Evolutionary conservation across 2,888 invertebrate species (phyloP).

Genomic region (Gibbula magus): DNA sequence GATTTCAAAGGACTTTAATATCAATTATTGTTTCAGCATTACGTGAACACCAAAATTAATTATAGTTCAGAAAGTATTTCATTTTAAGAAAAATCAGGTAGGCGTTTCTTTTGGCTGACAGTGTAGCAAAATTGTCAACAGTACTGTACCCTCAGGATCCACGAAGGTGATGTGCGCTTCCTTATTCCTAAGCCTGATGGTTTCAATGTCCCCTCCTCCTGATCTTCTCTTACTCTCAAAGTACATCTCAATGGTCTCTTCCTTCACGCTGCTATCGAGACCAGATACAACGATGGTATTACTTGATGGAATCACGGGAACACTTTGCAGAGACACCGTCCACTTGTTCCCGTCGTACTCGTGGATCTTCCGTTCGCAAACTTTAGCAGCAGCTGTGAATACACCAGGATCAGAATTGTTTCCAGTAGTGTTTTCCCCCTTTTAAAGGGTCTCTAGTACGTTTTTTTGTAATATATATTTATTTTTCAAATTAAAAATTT

Average conservation of each 20-base stretch:
- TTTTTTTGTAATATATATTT: too few species aligned
- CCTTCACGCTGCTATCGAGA: neutral
- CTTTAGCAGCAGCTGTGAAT: neutral
- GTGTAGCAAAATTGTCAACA: too few species aligned
- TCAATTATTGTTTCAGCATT: too few species aligned
- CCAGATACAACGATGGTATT: neutral
- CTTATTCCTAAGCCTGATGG: slow-evolving; percentile 9
- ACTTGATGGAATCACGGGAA: neutral
- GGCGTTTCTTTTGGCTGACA: too few species aligned
- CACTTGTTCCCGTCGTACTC: neutral
- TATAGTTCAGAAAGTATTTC: too few species aligned
- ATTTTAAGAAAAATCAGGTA: too few species aligned
- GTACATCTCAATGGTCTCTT: slow-evolving; percentile 39
- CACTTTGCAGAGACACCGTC: neutral
- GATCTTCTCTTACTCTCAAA: slow-evolving; percentile 38
- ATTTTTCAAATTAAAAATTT: too few species aligned
- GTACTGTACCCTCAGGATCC: neutral
- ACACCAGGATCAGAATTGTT: too few species aligned
- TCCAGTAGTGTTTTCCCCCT: too few species aligned
- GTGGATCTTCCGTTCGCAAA: neutral
- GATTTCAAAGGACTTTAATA: too few species aligned
- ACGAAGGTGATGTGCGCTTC: slow-evolving; percentile 9
- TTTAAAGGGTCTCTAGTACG: too few species aligned
- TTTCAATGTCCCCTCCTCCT: slow-evolving; percentile 37
- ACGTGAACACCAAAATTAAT: too few species aligned